Percentiles rank a stretch among this genome's conserved stretches.
Conservation (phyloP, 2,797 vertebrate species). For the Okamejei kenojei region DNA sequence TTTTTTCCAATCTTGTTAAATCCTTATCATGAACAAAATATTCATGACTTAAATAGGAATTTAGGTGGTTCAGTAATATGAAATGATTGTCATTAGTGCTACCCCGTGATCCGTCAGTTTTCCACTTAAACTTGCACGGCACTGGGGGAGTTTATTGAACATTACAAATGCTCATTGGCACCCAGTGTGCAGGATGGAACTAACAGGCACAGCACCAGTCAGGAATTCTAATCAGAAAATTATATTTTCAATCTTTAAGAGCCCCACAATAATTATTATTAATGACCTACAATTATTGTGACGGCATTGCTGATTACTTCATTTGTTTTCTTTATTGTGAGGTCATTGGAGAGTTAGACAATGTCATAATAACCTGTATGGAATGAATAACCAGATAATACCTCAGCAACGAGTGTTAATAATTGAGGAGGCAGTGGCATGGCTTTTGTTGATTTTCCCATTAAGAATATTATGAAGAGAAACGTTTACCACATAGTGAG, state of each 20-base stretch:
- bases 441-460: constrained; percentile 33
- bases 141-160: not conserved
- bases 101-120: not conserved
- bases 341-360: constrained; percentile 5
- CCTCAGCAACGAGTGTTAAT: not conserved
- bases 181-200: not conserved
- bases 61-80: not conserved
- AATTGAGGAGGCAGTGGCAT: constrained; percentile 16
- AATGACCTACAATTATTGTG: not conserved
- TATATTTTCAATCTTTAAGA: constrained; percentile 1
- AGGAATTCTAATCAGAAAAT: not conserved
- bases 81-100: not conserved
- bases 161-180: not conserved
- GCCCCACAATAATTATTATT: constrained; percentile 17
- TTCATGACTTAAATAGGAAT: not conserved
- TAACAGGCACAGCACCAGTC: not conserved
- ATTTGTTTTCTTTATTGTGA: constrained; percentile 23
- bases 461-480: constrained; percentile 13
- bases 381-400: not conserved
- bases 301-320: constrained; percentile 8
- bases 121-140: not conserved
- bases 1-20: not conserved
- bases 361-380: constrained; percentile 5
- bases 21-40: not conserved
- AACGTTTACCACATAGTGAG: constrained; percentile 8